Evolutionary conservation across 2,888 invertebrate species (phyloP).

Genomic region (Eupithecia inturbata): DNA sequence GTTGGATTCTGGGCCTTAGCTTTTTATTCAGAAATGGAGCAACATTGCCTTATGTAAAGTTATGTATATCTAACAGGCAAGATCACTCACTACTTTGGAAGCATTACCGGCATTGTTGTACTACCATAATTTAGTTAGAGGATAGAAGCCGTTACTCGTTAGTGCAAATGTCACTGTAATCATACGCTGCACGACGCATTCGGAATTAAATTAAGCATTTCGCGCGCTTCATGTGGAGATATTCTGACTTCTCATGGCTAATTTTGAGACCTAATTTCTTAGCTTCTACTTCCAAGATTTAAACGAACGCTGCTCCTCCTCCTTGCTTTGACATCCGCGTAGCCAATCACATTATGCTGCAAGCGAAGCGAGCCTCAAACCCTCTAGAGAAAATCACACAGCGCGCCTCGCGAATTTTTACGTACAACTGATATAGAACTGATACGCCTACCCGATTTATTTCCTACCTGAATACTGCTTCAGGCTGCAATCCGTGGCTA

Average conservation of each 20-base stretch:
- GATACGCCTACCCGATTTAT: not conserved
- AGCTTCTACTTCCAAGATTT: too few species aligned
- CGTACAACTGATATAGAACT: too few species aligned
- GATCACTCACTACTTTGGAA: not conserved
- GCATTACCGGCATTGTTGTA: not conserved
- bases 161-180: not conserved
- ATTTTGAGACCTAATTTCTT: too few species aligned
- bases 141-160: not conserved
- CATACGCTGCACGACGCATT: not conserved
- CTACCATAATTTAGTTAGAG: not conserved
- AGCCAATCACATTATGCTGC: too few species aligned
- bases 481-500: constrained; percentile 58
- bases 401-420: too few species aligned
- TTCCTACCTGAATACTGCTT: constrained; percentile 67
- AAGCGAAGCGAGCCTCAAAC: not conserved
- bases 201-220: too few species aligned
- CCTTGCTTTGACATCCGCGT: too few species aligned
- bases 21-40: not conserved
- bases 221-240: too few species aligned
- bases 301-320: too few species aligned
- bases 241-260: too few species aligned
- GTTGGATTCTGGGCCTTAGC: too few species aligned
- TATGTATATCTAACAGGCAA: not conserved
- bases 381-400: too few species aligned
- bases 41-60: not conserved